Conservation (phyloP, 2,113 vertebrate genomes). For the Ailurus styani region DNA sequence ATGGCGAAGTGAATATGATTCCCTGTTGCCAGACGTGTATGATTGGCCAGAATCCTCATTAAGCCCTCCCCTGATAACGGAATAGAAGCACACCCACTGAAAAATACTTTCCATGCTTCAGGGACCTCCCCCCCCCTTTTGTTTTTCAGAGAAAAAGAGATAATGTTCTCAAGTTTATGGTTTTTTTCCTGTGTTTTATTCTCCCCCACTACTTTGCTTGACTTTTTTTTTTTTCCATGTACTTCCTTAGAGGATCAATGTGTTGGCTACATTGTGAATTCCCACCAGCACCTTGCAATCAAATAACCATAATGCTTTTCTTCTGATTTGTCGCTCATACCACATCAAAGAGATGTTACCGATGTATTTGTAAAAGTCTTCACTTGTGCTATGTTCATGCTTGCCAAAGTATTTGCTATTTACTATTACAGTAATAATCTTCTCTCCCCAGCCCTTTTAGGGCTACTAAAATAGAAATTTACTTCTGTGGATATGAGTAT, state of each 20-base stretch:
- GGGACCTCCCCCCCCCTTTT: constrained; percentile 48
- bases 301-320: background rate
- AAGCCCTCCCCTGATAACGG: constrained; percentile 77
- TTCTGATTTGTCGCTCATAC: background rate
- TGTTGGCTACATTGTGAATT: background rate
- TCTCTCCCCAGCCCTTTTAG: background rate
- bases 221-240: constrained; percentile 27
- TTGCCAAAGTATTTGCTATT: constrained; percentile 8
- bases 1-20: constrained; percentile 93
- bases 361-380: background rate
- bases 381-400: background rate
- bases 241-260: background rate
- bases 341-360: background rate
- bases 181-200: constrained; percentile 15
- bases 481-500: constrained; percentile 7
- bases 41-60: constrained; percentile 89
- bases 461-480: constrained; percentile 1
- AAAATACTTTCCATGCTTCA: constrained; percentile 48
- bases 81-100: background rate
- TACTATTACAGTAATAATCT: constrained; percentile 58
- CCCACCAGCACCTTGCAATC: background rate
- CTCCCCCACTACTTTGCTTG: background rate
- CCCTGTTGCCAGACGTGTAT: constrained; percentile 93
- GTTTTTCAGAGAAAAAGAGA: constrained; percentile 23
- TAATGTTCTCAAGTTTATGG: constrained; percentile 38